Evolutionary conservation across 2,113 vertebrate species (phyloP).

Genomic region (Ageneiosus marmoratus): DNA sequence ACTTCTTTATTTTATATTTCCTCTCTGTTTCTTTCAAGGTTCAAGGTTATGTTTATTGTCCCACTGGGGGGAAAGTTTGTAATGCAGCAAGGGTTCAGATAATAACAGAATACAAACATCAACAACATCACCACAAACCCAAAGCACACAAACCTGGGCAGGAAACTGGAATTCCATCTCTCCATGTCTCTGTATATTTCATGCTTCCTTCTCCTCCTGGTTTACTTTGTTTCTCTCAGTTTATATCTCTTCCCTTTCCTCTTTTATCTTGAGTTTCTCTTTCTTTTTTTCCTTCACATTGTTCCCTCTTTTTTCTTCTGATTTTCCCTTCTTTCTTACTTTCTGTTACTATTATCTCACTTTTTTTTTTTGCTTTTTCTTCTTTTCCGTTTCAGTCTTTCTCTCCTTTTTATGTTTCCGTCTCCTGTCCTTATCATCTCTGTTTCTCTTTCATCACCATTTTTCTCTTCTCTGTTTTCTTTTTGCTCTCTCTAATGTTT

Average conservation of each 20-base stretch:
- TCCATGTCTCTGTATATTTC: not conserved
- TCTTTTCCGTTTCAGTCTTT: not conserved
- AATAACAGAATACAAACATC: too few species aligned
- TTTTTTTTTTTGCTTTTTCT: constrained; percentile 2
- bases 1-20: not conserved
- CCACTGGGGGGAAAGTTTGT: too few species aligned
- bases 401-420: constrained; percentile 5
- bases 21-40: not conserved
- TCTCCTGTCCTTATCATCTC: constrained; percentile 10
- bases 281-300: not conserved
- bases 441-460: constrained; percentile 7
- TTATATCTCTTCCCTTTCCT: not conserved
- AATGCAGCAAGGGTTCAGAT: too few species aligned
- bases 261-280: not conserved
- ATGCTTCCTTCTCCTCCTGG: not conserved
- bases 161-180: not conserved
- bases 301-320: not conserved
- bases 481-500: constrained; percentile 11
- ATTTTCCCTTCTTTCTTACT: constrained; percentile 9
- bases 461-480: not conserved
- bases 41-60: too few species aligned
- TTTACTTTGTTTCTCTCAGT: constrained; percentile 27
- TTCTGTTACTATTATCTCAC: too few species aligned
- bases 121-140: too few species aligned
- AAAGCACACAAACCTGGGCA: too few species aligned